Percentiles rank a stretch among this genome's conserved stretches.
These are phyloP conservation scores for Caenorhabditis remanei DNA, from an alignment of 1,140 invertebrate genomes.

Conservation along the genomic window DNA sequence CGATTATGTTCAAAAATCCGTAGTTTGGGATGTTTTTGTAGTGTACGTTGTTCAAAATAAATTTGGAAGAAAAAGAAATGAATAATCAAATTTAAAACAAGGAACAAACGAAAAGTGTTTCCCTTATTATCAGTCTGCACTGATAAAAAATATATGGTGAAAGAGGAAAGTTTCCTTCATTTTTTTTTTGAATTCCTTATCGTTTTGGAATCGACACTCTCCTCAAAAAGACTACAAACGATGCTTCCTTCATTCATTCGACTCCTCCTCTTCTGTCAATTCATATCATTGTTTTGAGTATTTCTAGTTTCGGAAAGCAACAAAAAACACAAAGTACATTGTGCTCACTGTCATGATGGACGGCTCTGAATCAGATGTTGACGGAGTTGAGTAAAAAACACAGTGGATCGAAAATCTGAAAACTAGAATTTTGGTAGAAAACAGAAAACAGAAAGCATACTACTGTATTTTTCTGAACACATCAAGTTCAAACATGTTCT, in stretches of 20 bases:
- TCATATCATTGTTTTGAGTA: not conserved
- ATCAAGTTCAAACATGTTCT: too few relatives aligned
- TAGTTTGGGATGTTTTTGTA: not conserved
- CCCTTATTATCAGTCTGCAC: not conserved
- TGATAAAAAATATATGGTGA: too few relatives aligned
- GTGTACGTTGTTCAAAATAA: not conserved
- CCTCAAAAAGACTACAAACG: not conserved
- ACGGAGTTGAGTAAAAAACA: not conserved
- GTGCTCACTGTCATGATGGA: not conserved
- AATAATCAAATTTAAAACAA: not conserved
- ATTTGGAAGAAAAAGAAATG: not conserved
- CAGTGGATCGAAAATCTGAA: not conserved
- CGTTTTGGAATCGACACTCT: not conserved
- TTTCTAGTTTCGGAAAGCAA: not conserved
- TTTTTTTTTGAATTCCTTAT: conserved; percentile 23
- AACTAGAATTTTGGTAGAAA: too few relatives aligned
- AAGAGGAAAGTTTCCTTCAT: not conserved
- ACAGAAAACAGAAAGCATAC: too few relatives aligned
- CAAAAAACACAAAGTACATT: conserved; percentile 25
- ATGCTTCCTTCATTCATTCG: not conserved
- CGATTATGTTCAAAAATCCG: conserved; percentile 18
- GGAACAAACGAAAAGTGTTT: not conserved
- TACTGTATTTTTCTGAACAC: too few relatives aligned
- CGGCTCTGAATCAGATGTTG: not conserved
- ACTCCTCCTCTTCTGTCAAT: not conserved